These are phyloP conservation scores for Drosophila testacea DNA, from an alignment of 2,888 invertebrate genomes.

Conservation along the genomic window DNA sequence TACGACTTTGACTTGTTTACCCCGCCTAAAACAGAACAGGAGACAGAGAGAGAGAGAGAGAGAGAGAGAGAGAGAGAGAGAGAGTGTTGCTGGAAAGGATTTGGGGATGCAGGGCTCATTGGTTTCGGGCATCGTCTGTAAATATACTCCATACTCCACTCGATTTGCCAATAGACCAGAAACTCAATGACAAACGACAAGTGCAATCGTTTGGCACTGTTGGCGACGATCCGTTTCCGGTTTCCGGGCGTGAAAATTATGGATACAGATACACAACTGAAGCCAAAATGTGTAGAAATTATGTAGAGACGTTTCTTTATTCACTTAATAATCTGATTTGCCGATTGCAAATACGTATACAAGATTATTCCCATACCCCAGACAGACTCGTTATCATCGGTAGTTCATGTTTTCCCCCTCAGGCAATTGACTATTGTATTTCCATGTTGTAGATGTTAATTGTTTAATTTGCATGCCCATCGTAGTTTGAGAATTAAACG, in stretches of 20 bases:
- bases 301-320: neutral
- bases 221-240: constrained; percentile 36
- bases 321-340: constrained; percentile 14
- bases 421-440: constrained; percentile 17
- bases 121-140: constrained; percentile 61
- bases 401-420: constrained; percentile 1
- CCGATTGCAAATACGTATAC: neutral
- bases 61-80: neutral
- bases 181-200: constrained; percentile 53
- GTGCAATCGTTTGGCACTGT: constrained; percentile 50
- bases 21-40: constrained; percentile 32
- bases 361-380: constrained; percentile 8
- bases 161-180: constrained; percentile 55
- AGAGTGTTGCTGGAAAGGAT: constrained; percentile 5
- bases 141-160: constrained; percentile 57
- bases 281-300: neutral
- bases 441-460: constrained; percentile 37
- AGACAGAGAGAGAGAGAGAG: neutral
- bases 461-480: constrained; percentile 67
- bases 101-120: constrained; percentile 69
- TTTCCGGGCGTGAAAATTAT: constrained; percentile 47
- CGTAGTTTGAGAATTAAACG: constrained; percentile 39
- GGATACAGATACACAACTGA: constrained; percentile 10
- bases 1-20: constrained; percentile 73
- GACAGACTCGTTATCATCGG: constrained; percentile 4